phyloP scores from a whole-genome alignment of 1,140 invertebrate genomes.

The Mamestra configurata region DNA sequence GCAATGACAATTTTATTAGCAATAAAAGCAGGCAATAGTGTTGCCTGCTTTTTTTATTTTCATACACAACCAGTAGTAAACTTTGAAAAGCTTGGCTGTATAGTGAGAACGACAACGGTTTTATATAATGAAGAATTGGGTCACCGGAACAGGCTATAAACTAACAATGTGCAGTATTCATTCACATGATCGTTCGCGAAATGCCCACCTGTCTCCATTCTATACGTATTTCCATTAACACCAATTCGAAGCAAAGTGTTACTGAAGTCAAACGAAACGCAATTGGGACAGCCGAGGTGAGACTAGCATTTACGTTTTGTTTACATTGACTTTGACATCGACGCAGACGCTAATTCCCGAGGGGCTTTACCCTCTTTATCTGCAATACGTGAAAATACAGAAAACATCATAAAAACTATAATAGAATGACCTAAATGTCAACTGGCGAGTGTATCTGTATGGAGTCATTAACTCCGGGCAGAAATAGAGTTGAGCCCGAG shows the following conservation, averaged over 20 bases:
- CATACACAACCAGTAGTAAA: background rate
- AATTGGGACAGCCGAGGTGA: background rate
- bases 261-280: background rate
- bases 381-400: conserved; percentile 3
- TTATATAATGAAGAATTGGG: background rate
- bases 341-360: conserved; percentile 13
- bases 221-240: conserved; percentile 11
- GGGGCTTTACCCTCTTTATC: conserved; percentile 36
- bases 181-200: conserved; percentile 6
- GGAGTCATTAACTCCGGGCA: conserved; percentile 76
- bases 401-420: conserved; percentile 48
- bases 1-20: no score
- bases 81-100: background rate
- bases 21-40: no score
- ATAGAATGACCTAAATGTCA: conserved; percentile 79
- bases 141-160: conserved; percentile 25
- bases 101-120: background rate
- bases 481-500: conserved; percentile 65
- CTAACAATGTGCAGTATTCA: conserved; percentile 19
- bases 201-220: background rate
- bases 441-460: conserved; percentile 66
- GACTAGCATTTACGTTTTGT: background rate
- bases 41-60: no score
- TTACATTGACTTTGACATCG: conserved; percentile 41
- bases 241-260: background rate